phyloP scores from a whole-genome alignment of 2,888 invertebrate species.

The Spisula solida region DNA sequence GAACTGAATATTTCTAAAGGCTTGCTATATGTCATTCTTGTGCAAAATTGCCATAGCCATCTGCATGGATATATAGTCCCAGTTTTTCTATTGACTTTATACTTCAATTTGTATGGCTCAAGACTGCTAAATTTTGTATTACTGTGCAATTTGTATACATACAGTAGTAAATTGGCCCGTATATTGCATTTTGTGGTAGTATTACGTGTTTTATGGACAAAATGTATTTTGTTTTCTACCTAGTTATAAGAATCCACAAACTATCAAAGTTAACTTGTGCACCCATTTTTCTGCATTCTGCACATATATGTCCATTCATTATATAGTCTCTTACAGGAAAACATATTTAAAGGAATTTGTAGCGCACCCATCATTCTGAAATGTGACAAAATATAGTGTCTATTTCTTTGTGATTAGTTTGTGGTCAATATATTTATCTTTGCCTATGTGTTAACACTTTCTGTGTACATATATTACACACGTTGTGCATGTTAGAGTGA shows the following conservation, averaged over 20 bases:
- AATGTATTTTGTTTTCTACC: slow-evolving; percentile 15
- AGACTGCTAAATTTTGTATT: background rate
- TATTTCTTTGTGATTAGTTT: slow-evolving; percentile 24
- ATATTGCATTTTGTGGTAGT: background rate
- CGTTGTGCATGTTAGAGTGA: background rate
- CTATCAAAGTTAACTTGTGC: background rate
- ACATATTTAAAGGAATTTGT: slow-evolving; percentile 26
- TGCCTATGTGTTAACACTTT: slow-evolving; percentile 23
- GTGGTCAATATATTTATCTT: slow-evolving; percentile 27
- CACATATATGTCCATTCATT: slow-evolving; percentile 5
- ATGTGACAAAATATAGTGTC: slow-evolving; percentile 20
- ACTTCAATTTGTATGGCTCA: background rate
- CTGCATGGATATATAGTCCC: background rate
- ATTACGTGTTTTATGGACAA: background rate
- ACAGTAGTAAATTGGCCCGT: background rate
- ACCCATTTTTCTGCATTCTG: slow-evolving; percentile 28
- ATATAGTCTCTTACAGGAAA: slow-evolving; percentile 3
- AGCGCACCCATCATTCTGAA: slow-evolving; percentile 27
- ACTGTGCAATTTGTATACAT: background rate
- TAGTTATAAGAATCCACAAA: background rate
- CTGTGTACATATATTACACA: slow-evolving; percentile 17
- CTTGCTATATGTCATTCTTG: background rate
- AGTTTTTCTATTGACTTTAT: background rate
- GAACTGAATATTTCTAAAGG: background rate
- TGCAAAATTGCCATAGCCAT: background rate